Evolutionary conservation across 2,797 vertebrate genomes (phyloP).

Genomic region (Dallia pectoralis): DNA sequence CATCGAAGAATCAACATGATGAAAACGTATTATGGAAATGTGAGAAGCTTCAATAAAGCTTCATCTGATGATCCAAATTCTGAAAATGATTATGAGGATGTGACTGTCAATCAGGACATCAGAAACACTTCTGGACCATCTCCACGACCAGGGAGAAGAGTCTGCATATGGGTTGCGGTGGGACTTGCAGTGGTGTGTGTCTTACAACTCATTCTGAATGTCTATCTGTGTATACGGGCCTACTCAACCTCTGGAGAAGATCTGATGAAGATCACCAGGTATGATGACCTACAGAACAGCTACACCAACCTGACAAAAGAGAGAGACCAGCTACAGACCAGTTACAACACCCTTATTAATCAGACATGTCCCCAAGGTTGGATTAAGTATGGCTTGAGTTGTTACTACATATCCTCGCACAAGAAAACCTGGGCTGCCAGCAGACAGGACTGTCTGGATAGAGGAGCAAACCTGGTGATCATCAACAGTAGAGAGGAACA

Average conservation of each 20-base stretch:
- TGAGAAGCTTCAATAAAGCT: neutral
- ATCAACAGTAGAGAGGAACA: constrained; percentile 2
- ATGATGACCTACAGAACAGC: no score
- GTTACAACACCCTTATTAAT: no score
- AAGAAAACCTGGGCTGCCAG: neutral
- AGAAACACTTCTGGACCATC: neutral
- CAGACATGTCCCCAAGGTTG: neutral
- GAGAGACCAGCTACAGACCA: neutral
- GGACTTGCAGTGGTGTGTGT: neutral
- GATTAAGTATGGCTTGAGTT: neutral
- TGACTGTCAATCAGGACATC: neutral
- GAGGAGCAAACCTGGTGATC: neutral
- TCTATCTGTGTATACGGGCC: neutral
- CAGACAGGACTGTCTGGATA: neutral
- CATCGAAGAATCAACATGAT: no score
- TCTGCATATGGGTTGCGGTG: neutral
- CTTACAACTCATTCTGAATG: neutral
- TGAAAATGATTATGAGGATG: neutral
- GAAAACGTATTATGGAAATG: no score
- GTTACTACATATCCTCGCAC: neutral
- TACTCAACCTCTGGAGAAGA: no score
- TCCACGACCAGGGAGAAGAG: neutral
- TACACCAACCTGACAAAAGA: neutral
- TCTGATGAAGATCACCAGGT: no score
- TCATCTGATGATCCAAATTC: neutral